Evolutionary conservation across 1,140 invertebrate genomes (phyloP), one percentile per base, ranked within the genome.

Genomic region (Zaprionus gabonicus): DNA sequence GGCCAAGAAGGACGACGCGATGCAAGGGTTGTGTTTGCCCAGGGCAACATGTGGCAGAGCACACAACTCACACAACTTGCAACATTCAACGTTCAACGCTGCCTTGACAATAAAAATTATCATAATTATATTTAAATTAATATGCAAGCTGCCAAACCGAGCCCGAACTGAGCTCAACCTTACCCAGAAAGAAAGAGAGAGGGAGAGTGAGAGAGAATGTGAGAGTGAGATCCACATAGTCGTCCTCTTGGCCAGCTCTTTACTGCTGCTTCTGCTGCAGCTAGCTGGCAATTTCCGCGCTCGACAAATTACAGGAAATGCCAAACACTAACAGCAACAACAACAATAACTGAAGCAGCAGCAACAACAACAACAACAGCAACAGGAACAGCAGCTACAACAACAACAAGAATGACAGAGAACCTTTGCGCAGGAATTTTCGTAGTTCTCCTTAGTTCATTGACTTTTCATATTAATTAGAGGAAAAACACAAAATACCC

Each of bases 111-210:
- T 87, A 87, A 88, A 87, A 90, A 90, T 90, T 80, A 90, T 85
- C 85, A 90, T 90, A 90, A 90, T 90, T 90, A 90, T 90, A 90
- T 90, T 85, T 90, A 90, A 90, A 90, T 90, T 90, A 90, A 90
- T 90, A 90, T 90, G 85, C 85, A 90, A 82, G 85, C 73, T 66
- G 63, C 65, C 78, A 80, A 44, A 78, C 73, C 62, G 38, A 69
- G 55, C 25, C 36, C 36, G 36, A 17, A 57, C n/a, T 17, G 41
- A 76, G 13, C 51, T 27, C 23, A 53, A 27, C 23, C 49, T 1
- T 51, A 20, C 17, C 49, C 4, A 12, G 51, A 7, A 13, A 34
- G 31, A 9, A 1, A 7, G 28, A 31, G 31, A 31, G 31, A 10
- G 9, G 3, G 31, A 34, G 31, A 10, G 9, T 2, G 31, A 2